Base-by-base conservation (phyloP, 2,888 invertebrate genomes). In the Vanessa cardui region DNA sequence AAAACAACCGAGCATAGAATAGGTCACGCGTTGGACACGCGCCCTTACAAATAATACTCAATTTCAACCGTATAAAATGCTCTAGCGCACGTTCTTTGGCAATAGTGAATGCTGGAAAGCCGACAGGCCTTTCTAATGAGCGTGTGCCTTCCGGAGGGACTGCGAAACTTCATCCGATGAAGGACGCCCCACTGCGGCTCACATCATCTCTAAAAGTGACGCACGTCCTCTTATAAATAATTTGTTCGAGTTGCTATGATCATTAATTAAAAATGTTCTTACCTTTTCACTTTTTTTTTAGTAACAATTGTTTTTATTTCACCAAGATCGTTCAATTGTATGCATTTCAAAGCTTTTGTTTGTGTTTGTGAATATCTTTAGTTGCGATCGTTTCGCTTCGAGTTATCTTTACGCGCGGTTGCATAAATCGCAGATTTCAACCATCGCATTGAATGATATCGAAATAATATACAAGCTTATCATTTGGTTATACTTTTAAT, bases 51-150 rank as follows among this genome's bases (percentile, higher is more conserved):
- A 78, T 78, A 78, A 75, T 76, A 76, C 77, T 77, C 77, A 78
- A 79, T 79, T 77, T 78, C 77, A 77, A 73, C 74, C 77, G 76
- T 76, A 76, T 75, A 77, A 75, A 79, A 77, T 74, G 73, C 70
- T 73, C 72, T 50, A 71, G 73, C 72, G 68, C 72, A 71, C 72
- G 75, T 70, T 56, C 71, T 64, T 62, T 60, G 66, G 68, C 70
- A 71, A 75, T 74, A 70, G 70, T 72, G 73, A 71, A 73, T 73
- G 71, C 69, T 74, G 75, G 80, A 79, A 84, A 85, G 83, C 84
- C 82, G 86, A 84, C 86, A 84, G 79, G 79, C 83, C 83, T 79
- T 79, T 77, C 85, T 90, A 89, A 89, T 87, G 88, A 89, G 83
- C 83, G 83, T 80, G 84, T 73, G 80, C 78, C 78, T 80, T 81